Evolutionary conservation across 2,797 vertebrate genomes (phyloP), one percentile per base, ranked within the genome.

Genomic region (Pyrocephalus nanus): DNA sequence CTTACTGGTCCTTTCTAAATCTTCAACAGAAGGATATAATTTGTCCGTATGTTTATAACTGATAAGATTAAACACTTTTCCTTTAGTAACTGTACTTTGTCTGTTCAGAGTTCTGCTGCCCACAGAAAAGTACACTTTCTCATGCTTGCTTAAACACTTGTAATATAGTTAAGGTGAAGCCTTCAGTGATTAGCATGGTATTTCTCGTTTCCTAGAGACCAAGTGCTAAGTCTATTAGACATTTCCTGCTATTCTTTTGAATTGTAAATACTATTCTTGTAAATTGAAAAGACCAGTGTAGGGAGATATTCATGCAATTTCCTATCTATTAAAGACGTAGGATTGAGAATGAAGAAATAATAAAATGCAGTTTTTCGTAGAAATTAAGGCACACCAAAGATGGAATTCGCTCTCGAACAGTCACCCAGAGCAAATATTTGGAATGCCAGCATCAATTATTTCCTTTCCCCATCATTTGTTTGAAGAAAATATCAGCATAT

Each of bases 211-310:
- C 94, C 96, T 96, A 96, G 96, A 97, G 86, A 95, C 95, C 84
- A 85, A 97, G 93, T 87, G 86, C 73, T 97, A 96, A 97, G 91
- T 96, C 94, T 95, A 86, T 97, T 96, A 97, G 91, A 97, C 80
- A 92, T 97, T 98, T 97, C 96, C 93, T 95, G 95, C 87, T 95
- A 95, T 97, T 97, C 91, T 97, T 98, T 95, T 97, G 86, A 97
- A 95, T 96, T 97, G 96, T 97, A 96, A 97, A 97, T 97, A 96
- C 94, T 92, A 74, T 97, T 97, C 90, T 96, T 88, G 81, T 92
- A 95, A 90, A 96, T 92, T 96, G 90, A 97, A 97, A 98, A 95
- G 95, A 40, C 62, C 80, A 96, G 89, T 40, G 36, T 95, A 79
- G 79, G 81, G 93, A 96, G 88, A 97, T 79, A 94, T 86, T 94